These are phyloP conservation scores for Hydrolagus affinis DNA, from an alignment of 2,113 vertebrate genomes.

Conservation along the genomic window DNA sequence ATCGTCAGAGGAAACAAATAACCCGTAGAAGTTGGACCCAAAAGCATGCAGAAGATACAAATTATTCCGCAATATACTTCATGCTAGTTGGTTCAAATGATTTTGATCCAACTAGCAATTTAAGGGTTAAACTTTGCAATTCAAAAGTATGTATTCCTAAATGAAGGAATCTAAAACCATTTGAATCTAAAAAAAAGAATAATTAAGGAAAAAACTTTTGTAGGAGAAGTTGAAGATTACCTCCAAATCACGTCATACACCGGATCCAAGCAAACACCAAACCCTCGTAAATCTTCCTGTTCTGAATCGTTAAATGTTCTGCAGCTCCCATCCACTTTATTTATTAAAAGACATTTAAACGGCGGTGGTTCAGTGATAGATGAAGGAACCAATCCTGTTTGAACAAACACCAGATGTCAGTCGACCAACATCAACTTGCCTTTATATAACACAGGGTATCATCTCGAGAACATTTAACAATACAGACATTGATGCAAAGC, in stretches of 20 bases:
- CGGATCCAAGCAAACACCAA: slow-evolving; percentile 92
- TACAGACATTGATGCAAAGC: too few relatives aligned
- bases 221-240: slow-evolving; percentile 44
- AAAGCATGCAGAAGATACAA: too few relatives aligned
- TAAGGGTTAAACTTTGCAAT: neutral
- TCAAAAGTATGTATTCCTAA: too few relatives aligned
- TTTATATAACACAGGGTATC: too few relatives aligned
- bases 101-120: neutral
- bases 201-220: neutral
- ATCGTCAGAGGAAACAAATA: too few relatives aligned
- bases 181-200: neutral
- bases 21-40: too few relatives aligned
- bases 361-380: slow-evolving; percentile 88
- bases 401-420: neutral
- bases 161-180: neutral
- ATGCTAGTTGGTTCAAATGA: neutral
- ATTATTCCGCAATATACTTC: too few relatives aligned
- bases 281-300: slow-evolving; percentile 94
- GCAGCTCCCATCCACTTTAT: slow-evolving; percentile 97
- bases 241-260: slow-evolving; percentile 98
- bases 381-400: slow-evolving; percentile 79
- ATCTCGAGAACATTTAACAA: too few relatives aligned
- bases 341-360: slow-evolving; percentile 95
- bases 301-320: slow-evolving; percentile 97
- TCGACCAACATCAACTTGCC: neutral